These are phyloP conservation scores for Phaethon lepturus DNA, from an alignment of 2,113 vertebrate genomes.

Conservation along the genomic window DNA sequence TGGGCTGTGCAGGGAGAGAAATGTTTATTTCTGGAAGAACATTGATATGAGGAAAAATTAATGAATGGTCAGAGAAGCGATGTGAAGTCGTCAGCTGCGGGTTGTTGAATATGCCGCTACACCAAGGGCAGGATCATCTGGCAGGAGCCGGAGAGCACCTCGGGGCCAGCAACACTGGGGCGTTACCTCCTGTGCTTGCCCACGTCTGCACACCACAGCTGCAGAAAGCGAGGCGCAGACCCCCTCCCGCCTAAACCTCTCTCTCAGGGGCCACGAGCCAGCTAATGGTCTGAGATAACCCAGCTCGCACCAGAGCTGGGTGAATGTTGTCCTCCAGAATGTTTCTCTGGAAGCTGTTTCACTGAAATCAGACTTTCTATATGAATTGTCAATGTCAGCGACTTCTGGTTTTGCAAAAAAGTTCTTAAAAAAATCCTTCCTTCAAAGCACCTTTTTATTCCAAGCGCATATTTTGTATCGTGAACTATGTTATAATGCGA, in stretches of 20 bases:
- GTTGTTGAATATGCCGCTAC: fast-evolving
- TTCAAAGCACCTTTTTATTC: background rate
- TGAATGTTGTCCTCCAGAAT: background rate
- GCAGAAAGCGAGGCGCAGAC: background rate
- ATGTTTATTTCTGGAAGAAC: background rate
- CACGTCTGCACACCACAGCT: background rate
- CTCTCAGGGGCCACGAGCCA: fast-evolving
- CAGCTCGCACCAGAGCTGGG: background rate
- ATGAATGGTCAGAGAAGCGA: background rate
- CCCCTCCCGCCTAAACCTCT: background rate
- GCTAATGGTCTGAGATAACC: background rate
- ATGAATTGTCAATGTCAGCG: background rate
- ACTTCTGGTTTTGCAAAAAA: background rate
- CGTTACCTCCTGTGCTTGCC: background rate
- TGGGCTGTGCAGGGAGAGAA: background rate
- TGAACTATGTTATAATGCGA: background rate
- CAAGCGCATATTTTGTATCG: background rate
- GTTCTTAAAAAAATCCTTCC: background rate
- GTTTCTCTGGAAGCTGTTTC: background rate
- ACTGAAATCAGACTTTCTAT: background rate
- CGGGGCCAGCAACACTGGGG: fast-evolving
- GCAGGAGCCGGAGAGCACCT: background rate
- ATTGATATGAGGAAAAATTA: background rate
- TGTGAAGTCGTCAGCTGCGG: background rate
- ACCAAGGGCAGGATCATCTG: too few species aligned